These are phyloP conservation scores for Papilio polytes DNA, from an alignment of 1,140 invertebrate genomes.

Conservation along the genomic window DNA sequence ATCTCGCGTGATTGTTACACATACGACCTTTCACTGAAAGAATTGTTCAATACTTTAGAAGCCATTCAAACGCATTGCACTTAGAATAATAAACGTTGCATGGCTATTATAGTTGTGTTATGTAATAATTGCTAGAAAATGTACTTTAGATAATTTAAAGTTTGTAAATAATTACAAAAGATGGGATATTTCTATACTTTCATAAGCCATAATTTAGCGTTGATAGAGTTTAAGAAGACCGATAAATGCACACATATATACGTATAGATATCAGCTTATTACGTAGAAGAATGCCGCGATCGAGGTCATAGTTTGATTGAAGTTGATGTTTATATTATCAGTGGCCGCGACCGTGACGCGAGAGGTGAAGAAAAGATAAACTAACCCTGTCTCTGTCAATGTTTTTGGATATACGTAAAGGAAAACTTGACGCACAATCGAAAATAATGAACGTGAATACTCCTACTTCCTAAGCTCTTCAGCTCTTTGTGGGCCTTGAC, in stretches of 20 bases:
- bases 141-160: neutral
- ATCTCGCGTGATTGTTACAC: no score
- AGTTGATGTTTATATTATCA: constrained; percentile 10
- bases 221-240: constrained; percentile 7
- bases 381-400: neutral
- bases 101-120: no score
- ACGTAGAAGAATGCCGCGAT: neutral
- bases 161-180: neutral
- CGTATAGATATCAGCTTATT: constrained; percentile 12
- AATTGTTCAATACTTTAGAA: no score
- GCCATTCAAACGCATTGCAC: no score
- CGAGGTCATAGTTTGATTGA: constrained; percentile 3
- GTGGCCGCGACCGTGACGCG: constrained; percentile 9
- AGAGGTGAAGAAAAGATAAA: constrained; percentile 15
- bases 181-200: neutral
- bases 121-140: neutral
- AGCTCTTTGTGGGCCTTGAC: neutral
- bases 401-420: neutral
- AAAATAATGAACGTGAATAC: neutral
- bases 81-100: no score
- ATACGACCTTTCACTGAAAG: no score
- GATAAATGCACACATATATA: constrained; percentile 3
- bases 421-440: no score
- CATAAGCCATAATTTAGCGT: neutral
- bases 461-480: no score